These are phyloP conservation scores for Heliconius melpomene DNA, from an alignment of 1,140 invertebrate species.

Conservation along the genomic window DNA sequence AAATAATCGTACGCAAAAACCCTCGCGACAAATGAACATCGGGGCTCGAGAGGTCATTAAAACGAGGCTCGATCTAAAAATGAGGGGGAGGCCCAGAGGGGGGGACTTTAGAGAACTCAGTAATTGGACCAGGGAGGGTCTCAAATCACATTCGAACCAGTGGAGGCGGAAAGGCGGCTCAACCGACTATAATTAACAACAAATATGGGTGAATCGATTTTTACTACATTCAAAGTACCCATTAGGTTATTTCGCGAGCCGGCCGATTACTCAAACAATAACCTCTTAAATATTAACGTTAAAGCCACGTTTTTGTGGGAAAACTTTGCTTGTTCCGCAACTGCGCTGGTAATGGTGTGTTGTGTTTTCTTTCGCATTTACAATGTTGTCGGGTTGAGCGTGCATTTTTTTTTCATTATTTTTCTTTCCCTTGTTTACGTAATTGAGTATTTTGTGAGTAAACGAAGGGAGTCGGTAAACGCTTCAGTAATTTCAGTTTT, in stretches of 20 bases:
- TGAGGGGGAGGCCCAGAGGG: conserved; percentile 55
- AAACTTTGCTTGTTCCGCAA: conserved; percentile 73
- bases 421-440: conserved; percentile 68
- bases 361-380: conserved; percentile 66
- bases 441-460: conserved; percentile 75
- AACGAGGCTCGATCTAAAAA: conserved; percentile 78
- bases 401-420: conserved; percentile 46
- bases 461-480: conserved; percentile 65
- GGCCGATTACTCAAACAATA: conserved; percentile 71
- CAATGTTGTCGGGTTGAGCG: conserved; percentile 52
- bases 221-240: conserved; percentile 60
- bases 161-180: conserved; percentile 76
- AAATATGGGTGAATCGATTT: conserved; percentile 79
- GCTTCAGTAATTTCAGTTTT: conserved; percentile 62
- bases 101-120: conserved; percentile 74
- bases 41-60: conserved; percentile 79
- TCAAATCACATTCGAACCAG: conserved; percentile 77
- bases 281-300: conserved; percentile 70
- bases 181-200: conserved; percentile 79
- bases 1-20: conserved; percentile 77
- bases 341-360: conserved; percentile 60
- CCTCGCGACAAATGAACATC: conserved; percentile 80
- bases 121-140: conserved; percentile 79
- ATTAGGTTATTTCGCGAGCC: conserved; percentile 64
- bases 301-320: conserved; percentile 68